Percentiles rank a stretch among this genome's conserved stretches.
Conservation (phyloP, 2,888 invertebrate genomes). For the Hanleya hanleyi region DNA sequence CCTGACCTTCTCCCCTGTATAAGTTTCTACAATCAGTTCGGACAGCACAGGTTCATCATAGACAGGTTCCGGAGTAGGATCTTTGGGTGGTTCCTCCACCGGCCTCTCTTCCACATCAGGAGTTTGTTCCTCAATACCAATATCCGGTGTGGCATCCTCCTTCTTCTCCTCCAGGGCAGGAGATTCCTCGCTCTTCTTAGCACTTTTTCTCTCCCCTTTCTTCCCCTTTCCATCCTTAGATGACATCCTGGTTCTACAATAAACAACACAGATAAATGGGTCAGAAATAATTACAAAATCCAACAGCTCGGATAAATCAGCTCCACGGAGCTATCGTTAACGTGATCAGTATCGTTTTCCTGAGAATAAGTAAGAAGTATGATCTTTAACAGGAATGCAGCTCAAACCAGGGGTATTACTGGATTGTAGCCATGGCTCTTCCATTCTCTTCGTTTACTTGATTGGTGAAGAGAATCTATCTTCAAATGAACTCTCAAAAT, state of each 20-base stretch:
- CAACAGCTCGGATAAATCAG: too few relatives aligned
- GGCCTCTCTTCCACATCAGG: neutral
- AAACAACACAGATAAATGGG: too few relatives aligned
- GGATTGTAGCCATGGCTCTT: too few relatives aligned
- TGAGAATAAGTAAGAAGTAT: too few relatives aligned
- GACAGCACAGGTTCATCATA: constrained; percentile 9
- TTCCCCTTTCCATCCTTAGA: neutral
- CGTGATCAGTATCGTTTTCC: too few relatives aligned
- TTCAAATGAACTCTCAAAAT: too few relatives aligned
- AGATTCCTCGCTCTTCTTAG: neutral
- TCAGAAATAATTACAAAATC: too few relatives aligned
- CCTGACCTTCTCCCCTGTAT: neutral
- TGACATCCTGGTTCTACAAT: neutral
- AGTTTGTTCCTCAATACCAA: neutral
- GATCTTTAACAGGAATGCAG: too few relatives aligned
- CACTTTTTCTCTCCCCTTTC: neutral
- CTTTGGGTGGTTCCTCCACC: neutral
- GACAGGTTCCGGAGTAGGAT: neutral
- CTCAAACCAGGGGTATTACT: too few relatives aligned
- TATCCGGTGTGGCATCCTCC: neutral
- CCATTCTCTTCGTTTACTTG: too few relatives aligned
- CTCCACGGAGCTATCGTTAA: too few relatives aligned
- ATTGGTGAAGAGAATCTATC: too few relatives aligned
- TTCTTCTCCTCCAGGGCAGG: neutral
- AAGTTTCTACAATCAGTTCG: neutral